Base-by-base conservation (phyloP, 2,113 vertebrate species). In the Tragelaphus imberbis region DNA sequence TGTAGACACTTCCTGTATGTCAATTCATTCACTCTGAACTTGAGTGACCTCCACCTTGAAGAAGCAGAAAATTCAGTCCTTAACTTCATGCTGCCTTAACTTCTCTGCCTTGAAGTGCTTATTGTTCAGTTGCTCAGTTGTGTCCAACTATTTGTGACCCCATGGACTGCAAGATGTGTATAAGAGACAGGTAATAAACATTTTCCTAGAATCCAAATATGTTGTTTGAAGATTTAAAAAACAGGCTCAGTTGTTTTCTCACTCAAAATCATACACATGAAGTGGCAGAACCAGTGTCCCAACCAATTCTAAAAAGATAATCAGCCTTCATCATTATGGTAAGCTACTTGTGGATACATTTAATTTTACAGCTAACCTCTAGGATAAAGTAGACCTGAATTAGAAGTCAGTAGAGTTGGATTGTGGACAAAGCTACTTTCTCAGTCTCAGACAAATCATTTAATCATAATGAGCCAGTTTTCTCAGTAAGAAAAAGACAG, bases 371-470 rank as follows among this genome's bases (percentile, higher is more conserved):
- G 47, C 44, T 90, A 87, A 71, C 36, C 85, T 63, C 55, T 51
- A 84, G 53, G 40, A 82, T 33, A 56, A 11, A 65, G 28, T 25
- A 75, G 49, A 15, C 33, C n/a, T 40, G 23, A 63, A 16, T 84
- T 88, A 12, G 23, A 91, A 94, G 40, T 79, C 56, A 4, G 5
- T 28, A 97, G 44, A 90, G 25, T 56, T 79, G 49, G 55, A 61
- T 93, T 77, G 55, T 71, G 25, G 61, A 92, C 23, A 88, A 81
- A 89, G 85, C 14, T 58, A 77, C 53, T 44, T 68, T 88, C 36
- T 81, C 77, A 93, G 85, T 94, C 49, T 53, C n/a, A 77, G 33
- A 51, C 36, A 92, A 92, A 55, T 80, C 51, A 82, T 75, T 86
- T 88, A 84, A 84, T 17, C 27, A 58, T 44, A 68, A 12, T 44